phyloP scores from a whole-genome alignment of 2,888 invertebrate genomes.

The Drosophila prostipennis region DNA sequence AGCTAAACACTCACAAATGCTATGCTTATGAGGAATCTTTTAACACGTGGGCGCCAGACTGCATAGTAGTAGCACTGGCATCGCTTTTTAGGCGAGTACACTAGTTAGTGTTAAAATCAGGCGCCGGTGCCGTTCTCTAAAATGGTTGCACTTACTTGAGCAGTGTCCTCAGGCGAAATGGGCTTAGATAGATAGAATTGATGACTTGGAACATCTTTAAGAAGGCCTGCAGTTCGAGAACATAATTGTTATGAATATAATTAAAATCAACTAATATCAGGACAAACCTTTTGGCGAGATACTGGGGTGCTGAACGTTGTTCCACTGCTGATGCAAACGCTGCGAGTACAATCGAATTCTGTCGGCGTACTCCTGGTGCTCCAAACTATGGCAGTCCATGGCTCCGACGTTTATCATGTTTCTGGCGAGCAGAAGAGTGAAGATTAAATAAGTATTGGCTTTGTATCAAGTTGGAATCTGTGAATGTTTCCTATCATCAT shows the following conservation, averaged over 20 bases:
- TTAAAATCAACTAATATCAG: too few relatives aligned
- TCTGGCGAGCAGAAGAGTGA: conserved; percentile 84
- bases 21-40: too few relatives aligned
- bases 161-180: conserved; percentile 88
- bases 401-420: conserved; percentile 98
- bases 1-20: too few relatives aligned
- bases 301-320: conserved; percentile 82
- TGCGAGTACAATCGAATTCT: conserved; percentile 89
- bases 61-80: too few relatives aligned
- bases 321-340: conserved; percentile 85
- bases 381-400: conserved; percentile 93
- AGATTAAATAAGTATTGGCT: not conserved
- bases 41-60: too few relatives aligned
- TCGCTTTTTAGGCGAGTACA: too few relatives aligned
- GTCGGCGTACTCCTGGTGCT: conserved; percentile 95
- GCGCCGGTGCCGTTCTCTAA: too few relatives aligned
- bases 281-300: conserved; percentile 72
- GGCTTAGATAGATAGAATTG: conserved; percentile 88
- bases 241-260: not conserved
- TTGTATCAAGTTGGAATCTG: not conserved
- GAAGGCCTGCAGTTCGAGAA: conserved; percentile 83
- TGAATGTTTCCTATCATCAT: too few relatives aligned
- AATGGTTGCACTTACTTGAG: conserved; percentile 86
- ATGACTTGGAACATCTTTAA: conserved; percentile 90
- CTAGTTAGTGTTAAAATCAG: too few relatives aligned